Percentiles rank a stretch among this genome's conserved stretches.
These are phyloP conservation scores for Hassar affinis DNA, from an alignment of 2,113 vertebrate species.

Conservation along the genomic window DNA sequence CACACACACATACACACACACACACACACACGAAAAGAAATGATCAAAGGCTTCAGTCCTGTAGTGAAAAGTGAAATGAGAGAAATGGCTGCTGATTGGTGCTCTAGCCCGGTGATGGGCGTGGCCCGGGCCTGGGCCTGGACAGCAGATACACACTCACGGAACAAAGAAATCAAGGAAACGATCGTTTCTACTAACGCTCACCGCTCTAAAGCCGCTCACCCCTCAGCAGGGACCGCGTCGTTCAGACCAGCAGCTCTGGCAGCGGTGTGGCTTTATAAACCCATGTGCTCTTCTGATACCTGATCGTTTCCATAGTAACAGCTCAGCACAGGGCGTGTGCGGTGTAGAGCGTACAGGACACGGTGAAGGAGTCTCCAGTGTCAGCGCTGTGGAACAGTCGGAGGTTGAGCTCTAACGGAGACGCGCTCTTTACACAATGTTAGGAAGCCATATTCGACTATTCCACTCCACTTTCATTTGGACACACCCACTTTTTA, in stretches of 20 bases:
- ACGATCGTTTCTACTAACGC: neutral
- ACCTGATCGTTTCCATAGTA: neutral
- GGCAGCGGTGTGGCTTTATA: neutral
- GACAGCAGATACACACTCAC: neutral
- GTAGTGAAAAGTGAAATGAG: conserved; percentile 26
- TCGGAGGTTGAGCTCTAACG: neutral
- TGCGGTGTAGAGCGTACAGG: no score
- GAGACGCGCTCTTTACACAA: no score
- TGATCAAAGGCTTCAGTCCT: conserved; percentile 35
- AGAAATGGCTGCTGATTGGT: conserved; percentile 26
- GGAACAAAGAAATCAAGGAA: neutral
- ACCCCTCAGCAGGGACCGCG: neutral
- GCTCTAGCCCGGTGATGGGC: neutral
- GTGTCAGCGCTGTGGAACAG: neutral
- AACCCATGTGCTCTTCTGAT: neutral
- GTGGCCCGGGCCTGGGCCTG: neutral
- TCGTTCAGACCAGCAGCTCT: neutral
- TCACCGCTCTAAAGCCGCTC: neutral
- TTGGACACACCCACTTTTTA: neutral
- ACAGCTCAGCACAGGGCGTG: no score
- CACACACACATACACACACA: no score
- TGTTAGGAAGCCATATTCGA: no score
- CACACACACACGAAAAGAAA: neutral
- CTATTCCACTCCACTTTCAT: neutral
- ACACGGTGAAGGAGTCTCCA: neutral